Evolutionary conservation across 1,140 invertebrate genomes (phyloP).

Genomic region (Anoplolepis gracilipes): DNA sequence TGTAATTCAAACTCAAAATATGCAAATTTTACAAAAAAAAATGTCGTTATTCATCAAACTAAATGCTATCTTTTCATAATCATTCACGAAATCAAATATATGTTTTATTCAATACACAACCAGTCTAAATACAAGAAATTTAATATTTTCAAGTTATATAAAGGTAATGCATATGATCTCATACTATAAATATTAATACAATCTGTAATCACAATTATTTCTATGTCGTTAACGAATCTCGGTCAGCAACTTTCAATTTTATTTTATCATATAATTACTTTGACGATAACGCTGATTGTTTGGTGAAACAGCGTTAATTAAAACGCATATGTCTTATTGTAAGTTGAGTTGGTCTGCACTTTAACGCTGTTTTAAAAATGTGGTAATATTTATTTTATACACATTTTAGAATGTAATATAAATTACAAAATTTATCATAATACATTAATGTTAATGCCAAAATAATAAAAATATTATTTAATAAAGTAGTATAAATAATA

Average conservation of each 20-base stretch:
- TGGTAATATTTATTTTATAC: no score
- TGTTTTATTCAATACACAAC: not conserved
- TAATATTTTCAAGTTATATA: slow-evolving; percentile 1
- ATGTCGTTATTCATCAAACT: not conserved
- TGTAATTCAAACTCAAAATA: not conserved
- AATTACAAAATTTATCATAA: no score
- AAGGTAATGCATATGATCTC: slow-evolving; percentile 4
- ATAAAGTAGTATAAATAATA: not conserved
- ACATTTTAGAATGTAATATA: no score
- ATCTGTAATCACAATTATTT: slow-evolving; percentile 17
- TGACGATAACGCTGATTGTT: slow-evolving; percentile 40
- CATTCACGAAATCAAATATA: slow-evolving; percentile 16
- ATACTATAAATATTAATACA: not conserved
- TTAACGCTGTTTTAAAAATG: no score
- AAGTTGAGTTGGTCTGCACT: no score
- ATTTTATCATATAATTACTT: slow-evolving; percentile 59
- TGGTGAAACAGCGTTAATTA: not conserved
- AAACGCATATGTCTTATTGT: not conserved
- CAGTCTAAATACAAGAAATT: not conserved
- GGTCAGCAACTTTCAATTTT: slow-evolving; percentile 37
- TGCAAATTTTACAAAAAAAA: not conserved
- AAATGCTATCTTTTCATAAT: not conserved
- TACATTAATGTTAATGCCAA: no score
- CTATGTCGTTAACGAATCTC: slow-evolving; percentile 5
- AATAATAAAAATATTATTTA: no score